Conservation (phyloP, 2,888 invertebrate species). For the Watsonalla cultraria region DNA sequence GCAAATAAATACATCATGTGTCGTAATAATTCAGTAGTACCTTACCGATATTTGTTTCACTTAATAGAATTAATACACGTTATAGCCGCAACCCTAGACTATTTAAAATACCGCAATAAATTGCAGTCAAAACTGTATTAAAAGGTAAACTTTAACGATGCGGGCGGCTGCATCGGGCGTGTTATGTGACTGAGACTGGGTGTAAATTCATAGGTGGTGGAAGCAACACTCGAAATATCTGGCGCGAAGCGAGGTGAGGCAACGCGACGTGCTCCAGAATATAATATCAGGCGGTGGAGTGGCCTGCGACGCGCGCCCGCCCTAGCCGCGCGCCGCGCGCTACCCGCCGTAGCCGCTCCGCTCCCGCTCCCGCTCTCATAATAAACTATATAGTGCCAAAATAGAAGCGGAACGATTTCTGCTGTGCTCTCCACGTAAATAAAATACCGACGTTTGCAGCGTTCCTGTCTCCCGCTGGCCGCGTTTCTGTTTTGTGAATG, state of each 20-base stretch:
- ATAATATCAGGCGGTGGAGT: slow-evolving; percentile 74
- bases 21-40: too few relatives aligned
- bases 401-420: slow-evolving; percentile 67
- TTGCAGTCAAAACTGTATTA: slow-evolving; percentile 7
- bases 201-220: slow-evolving; percentile 71
- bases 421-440: slow-evolving; percentile 63
- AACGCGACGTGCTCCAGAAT: slow-evolving; percentile 76
- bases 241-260: slow-evolving; percentile 71
- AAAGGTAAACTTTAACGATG: slow-evolving; percentile 46
- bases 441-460: slow-evolving; percentile 63
- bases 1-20: too few relatives aligned
- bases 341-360: slow-evolving; percentile 34
- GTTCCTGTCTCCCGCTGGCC: slow-evolving; percentile 51
- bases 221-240: slow-evolving; percentile 77
- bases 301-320: slow-evolving; percentile 54
- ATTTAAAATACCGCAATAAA: slow-evolving; percentile 3
- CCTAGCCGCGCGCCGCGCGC: slow-evolving; percentile 31
- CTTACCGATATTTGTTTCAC: too few relatives aligned
- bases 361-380: slow-evolving; percentile 48
- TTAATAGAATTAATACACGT: slow-evolving; percentile 5
- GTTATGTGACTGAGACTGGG: slow-evolving; percentile 68
- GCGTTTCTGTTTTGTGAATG: slow-evolving; percentile 57
- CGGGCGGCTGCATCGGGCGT: slow-evolving; percentile 66
- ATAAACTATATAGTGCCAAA: slow-evolving; percentile 72
- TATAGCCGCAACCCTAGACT: slow-evolving; percentile 8